Percentiles rank a stretch among this genome's conserved stretches.
phyloP scores from a whole-genome alignment of 2,888 invertebrate species.

The Sicus ferrugineus region DNA sequence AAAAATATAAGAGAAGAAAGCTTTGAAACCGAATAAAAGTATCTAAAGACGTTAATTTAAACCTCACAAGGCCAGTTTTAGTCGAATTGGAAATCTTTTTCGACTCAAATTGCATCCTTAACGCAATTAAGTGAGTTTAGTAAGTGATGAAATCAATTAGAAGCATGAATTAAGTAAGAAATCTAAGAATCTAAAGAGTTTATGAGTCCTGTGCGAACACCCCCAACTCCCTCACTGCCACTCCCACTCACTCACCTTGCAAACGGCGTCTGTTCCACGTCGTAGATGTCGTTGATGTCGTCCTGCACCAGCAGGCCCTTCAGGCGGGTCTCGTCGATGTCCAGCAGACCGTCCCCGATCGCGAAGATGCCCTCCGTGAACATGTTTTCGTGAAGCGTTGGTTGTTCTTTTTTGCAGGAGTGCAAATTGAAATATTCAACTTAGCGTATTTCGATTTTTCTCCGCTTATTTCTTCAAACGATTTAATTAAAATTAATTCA shows the following conservation, averaged over 20 bases:
- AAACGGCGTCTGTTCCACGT: conserved; percentile 84
- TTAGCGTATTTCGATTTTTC: conserved; percentile 23
- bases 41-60: too few relatives aligned
- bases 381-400: conserved; percentile 48
- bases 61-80: too few relatives aligned
- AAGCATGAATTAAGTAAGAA: not conserved
- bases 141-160: too few relatives aligned
- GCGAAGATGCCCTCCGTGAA: conserved; percentile 63
- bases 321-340: conserved; percentile 74
- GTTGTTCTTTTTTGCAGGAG: conserved; percentile 37
- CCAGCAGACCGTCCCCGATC: conserved; percentile 75
- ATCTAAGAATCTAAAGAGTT: not conserved
- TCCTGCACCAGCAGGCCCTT: conserved; percentile 75
- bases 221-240: too few relatives aligned
- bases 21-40: too few relatives aligned
- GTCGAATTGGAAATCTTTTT: too few relatives aligned
- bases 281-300: conserved; percentile 79
- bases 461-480: conserved; percentile 9
- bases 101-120: too few relatives aligned
- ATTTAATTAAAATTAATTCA: conserved; percentile 5
- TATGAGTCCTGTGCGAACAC: not conserved
- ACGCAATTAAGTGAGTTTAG: too few relatives aligned
- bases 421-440: conserved; percentile 31
- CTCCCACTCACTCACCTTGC: conserved; percentile 82
- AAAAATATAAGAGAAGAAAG: too few relatives aligned